These are phyloP conservation scores for Polydrusus cervinus DNA, from an alignment of 2,888 invertebrate species.

Conservation along the genomic window DNA sequence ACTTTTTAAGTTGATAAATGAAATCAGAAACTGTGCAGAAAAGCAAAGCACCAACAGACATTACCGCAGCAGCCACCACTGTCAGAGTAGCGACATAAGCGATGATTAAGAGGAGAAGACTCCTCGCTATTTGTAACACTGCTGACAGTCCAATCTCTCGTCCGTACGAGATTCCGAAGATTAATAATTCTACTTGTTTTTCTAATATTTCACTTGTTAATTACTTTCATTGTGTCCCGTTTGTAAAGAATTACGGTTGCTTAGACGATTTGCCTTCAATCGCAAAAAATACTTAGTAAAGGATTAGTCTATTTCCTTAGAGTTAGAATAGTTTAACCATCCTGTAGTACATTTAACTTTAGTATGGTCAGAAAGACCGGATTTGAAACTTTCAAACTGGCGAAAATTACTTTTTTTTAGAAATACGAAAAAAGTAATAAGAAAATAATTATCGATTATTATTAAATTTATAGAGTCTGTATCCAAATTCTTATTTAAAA, in stretches of 20 bases:
- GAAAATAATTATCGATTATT: too few species aligned
- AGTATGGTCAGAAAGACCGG: too few species aligned
- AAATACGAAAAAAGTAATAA: too few species aligned
- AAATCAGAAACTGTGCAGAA: constrained; percentile 30
- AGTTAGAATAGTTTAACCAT: too few species aligned
- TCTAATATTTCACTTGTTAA: constrained; percentile 71
- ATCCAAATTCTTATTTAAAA: too few species aligned
- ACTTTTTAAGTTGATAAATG: constrained; percentile 66
- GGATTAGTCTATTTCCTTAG: too few species aligned
- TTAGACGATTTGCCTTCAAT: constrained; percentile 18
- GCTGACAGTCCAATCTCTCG: constrained; percentile 70
- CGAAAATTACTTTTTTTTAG: too few species aligned
- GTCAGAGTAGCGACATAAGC: constrained; percentile 25
- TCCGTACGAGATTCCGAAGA: constrained; percentile 65
- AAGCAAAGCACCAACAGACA: constrained; percentile 40
- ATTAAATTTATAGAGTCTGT: too few species aligned
- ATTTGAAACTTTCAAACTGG: too few species aligned
- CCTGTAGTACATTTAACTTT: too few species aligned
- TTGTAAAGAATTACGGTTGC: constrained; percentile 60
- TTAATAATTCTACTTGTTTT: constrained; percentile 71
- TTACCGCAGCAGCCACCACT: constrained; percentile 40
- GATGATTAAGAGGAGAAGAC: constrained; percentile 68
- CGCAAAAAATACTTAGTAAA: not conserved
- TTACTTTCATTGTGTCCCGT: constrained; percentile 66
- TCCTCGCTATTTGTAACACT: constrained; percentile 68